Conservation (phyloP, 1,140 invertebrate species). For the Reticulitermes speratus region DNA sequence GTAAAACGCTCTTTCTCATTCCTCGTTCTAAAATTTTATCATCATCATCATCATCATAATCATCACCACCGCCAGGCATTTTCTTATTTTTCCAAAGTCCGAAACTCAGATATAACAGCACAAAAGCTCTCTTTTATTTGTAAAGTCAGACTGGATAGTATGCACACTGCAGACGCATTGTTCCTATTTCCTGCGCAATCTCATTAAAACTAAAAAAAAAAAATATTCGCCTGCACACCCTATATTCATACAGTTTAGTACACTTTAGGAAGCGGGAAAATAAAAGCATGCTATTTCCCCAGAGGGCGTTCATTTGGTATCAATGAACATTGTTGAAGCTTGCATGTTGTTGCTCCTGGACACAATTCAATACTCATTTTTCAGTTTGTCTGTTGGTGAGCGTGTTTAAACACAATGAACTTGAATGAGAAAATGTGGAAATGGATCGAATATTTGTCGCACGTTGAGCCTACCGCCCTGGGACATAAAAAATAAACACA, state of each 20-base stretch:
- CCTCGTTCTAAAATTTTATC: too few species aligned
- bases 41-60: too few species aligned
- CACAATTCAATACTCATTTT: not conserved
- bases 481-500: not conserved
- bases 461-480: not conserved
- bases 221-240: not conserved
- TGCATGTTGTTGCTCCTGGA: not conserved
- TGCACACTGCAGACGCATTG: too few species aligned
- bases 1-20: too few species aligned
- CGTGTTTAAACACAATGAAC: constrained; percentile 9
- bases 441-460: not conserved
- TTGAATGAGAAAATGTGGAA: not conserved
- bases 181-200: not conserved
- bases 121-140: too few species aligned
- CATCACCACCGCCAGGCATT: too few species aligned
- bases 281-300: not conserved
- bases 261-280: not conserved
- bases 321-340: not conserved
- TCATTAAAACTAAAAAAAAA: not conserved
- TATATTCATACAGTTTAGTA: constrained; percentile 1
- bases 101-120: too few species aligned
- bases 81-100: too few species aligned
- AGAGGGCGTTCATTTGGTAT: not conserved
- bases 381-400: not conserved
- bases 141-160: too few species aligned